Base-by-base conservation (phyloP, 2,113 vertebrate genomes). In the Syngnathus scovelli region DNA sequence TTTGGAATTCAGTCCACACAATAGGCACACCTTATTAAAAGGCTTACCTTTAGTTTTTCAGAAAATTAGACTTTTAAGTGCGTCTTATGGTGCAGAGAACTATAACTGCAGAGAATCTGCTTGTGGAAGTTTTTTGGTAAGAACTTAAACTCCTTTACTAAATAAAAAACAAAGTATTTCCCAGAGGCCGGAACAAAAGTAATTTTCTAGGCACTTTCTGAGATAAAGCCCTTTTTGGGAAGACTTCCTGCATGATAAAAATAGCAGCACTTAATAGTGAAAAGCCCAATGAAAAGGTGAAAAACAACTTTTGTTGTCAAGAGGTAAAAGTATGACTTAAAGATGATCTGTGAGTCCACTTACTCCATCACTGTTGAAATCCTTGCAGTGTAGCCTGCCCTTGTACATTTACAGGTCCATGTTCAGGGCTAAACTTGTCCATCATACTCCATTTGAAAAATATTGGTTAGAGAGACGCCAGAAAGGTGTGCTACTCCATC, bases 361-460 rank as follows among this genome's bases (percentile, higher is more conserved):
- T 78, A 85, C 83, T 88, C 82, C 77, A 86, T 88, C 87, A 88
- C 69, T 62, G 55, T 76, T 74, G 69, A 78, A 89, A 85, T 89
- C 87, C 86, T 87, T 75, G 73, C 80, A 85, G 85, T 75, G 70
- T 76, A 84, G 71, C 76, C 71, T 85, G 75, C 68, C 44, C 78
- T 81, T 80, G 76, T 84, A 83, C 85, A 84, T 80, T 88, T 80
- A 83, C 78, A 79, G 81, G 76, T 78, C 59, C 60, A 69, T 73
- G 80, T 85, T 89, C 86, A 83, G 78, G 83, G 73, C 83, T 81
- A 81, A 85, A 87, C 79, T 70, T 86, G 85, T 86, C 87, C 79
- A 88, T 88, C 87, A 85, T 73, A 38, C 72, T 81, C 83, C 75
- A 78, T 84, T 83, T 85, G 77, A 63, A 18, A 33, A 66, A 49